phyloP scores from a whole-genome alignment of 2,888 invertebrate genomes.

The Anagyrus pseudococci region DNA sequence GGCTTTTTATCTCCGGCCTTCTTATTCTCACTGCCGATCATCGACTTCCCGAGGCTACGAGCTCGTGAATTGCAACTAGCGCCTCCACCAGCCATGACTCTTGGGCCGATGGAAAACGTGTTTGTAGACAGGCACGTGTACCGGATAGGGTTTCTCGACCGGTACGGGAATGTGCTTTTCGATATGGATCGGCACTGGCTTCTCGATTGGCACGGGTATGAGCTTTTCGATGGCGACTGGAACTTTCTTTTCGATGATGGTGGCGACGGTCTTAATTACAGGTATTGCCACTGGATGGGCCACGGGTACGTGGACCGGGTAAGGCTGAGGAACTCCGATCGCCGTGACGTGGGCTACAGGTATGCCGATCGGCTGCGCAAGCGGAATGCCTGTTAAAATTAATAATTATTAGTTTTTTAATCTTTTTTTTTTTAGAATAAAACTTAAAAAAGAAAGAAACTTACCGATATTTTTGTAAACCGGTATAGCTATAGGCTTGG shows the following conservation, averaged over 20 bases:
- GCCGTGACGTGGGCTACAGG: constrained; percentile 67
- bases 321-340: constrained; percentile 69
- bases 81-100: constrained; percentile 36
- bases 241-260: constrained; percentile 74
- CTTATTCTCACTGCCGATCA: not conserved
- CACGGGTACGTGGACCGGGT: constrained; percentile 74
- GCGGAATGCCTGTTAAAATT: constrained; percentile 63
- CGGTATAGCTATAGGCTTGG: constrained; percentile 71
- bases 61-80: not conserved
- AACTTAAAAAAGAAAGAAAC: too few species aligned
- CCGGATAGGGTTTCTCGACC: constrained; percentile 72
- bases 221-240: constrained; percentile 74
- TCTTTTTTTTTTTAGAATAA: not conserved
- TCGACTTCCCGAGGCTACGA: not conserved
- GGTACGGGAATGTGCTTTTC: constrained; percentile 73
- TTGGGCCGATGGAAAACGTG: constrained; percentile 73
- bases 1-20: not conserved
- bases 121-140: constrained; percentile 75
- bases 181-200: constrained; percentile 72
- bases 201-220: constrained; percentile 72
- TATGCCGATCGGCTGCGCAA: constrained; percentile 69
- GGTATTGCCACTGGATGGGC: constrained; percentile 74
- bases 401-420: not conserved
- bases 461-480: constrained; percentile 70
- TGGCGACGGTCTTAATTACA: constrained; percentile 71